Conservation (phyloP, 2,797 vertebrate species). For the Tapera naevia region DNA sequence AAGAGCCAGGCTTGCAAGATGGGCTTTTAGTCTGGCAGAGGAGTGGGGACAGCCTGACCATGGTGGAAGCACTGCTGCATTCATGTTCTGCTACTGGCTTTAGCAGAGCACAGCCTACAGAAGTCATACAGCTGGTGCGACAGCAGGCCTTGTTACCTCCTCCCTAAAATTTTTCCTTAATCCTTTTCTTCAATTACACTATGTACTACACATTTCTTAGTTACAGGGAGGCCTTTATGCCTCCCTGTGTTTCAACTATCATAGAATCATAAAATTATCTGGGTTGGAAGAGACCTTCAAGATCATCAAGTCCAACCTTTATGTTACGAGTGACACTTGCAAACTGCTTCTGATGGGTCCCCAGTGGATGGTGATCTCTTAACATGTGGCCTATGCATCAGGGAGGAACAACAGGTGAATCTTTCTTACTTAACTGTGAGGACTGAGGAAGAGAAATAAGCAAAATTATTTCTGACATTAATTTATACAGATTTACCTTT, state of each 20-base stretch:
- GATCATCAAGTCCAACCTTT: too few relatives aligned
- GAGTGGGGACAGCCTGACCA: neutral
- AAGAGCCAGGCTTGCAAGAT: neutral
- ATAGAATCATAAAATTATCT: too few relatives aligned
- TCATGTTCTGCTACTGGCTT: neutral
- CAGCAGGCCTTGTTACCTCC: neutral
- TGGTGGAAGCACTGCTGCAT: fast-evolving
- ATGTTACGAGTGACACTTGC: too few relatives aligned
- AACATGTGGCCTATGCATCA: too few relatives aligned
- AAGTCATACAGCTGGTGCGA: fast-evolving
- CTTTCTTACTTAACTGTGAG: neutral
- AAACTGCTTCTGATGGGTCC: neutral
- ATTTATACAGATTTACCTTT: neutral
- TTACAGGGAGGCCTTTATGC: neutral
- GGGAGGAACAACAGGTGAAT: neutral
- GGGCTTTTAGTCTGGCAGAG: neutral
- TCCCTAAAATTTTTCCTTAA: neutral
- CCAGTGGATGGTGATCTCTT: too few relatives aligned
- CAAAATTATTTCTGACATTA: neutral
- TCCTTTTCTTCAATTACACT: neutral
- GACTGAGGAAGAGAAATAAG: neutral
- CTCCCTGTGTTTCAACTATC: neutral
- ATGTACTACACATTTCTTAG: neutral
- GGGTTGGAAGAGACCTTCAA: too few relatives aligned
- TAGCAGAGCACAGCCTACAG: fast-evolving